Base-by-base conservation (phyloP, 1,140 invertebrate genomes). In the Ctenoplectra terminalis region DNA sequence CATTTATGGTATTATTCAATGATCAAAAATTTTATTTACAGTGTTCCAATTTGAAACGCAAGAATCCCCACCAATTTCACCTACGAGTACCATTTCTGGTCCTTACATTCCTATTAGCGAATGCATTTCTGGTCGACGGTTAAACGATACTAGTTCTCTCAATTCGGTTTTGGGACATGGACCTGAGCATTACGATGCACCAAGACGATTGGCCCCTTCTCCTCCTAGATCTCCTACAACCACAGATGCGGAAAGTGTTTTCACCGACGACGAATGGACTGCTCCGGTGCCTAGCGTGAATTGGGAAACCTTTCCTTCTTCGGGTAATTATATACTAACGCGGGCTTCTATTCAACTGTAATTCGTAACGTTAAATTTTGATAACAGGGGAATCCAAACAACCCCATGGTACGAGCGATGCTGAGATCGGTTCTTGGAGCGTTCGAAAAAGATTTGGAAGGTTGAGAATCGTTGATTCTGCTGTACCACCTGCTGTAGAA, bases 31-130 rank as follows among this genome's bases (percentile, higher is more conserved):
- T 61, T 84, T 34, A 58, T 50, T 88, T 87, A 31, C 70, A 94
- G 93, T 94, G 67, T 94, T 93, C 82, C 88, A 89, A 54, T 93
- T 91, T 79, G 93, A 94, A 78, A 75, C 92, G 0, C 93, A 95
- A 91, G 95, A 95, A 80, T 95, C 95, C 20, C 95, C 95, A n/a
- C 95, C 95, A 9, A 93, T 94, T 83, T 95, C 95, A 34, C 94
- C 95, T 4, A 92, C 94, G 23, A 95, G 95, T 82, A 95, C 94
- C 37, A 94, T 95, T 43, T 95, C 96, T 6, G 96, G 96, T 7
- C 96, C 96, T 0, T 98, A 97, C 88, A 97, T 97, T 93, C 95
- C 96, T 37, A 96, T 97, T 84, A 98, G 97, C 76, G 97, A 98
- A 92, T 99, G 98, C 92, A 97, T 97, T 82, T 98, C 98, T 72